Evolutionary conservation across 2,888 invertebrate species (phyloP).

Genomic region (Muscina levida): DNA sequence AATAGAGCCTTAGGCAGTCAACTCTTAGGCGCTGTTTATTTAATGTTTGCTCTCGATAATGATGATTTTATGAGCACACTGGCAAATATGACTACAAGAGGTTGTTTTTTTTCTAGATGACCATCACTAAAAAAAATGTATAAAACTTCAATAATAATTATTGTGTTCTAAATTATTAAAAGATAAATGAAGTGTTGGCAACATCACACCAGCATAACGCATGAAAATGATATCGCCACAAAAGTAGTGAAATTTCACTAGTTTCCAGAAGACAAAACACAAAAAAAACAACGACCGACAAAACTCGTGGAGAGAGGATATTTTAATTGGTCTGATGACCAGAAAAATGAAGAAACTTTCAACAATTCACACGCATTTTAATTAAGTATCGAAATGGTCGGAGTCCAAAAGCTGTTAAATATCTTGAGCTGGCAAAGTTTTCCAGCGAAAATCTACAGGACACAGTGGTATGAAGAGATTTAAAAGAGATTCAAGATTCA

Average conservation of each 20-base stretch:
- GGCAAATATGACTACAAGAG: too few relatives aligned
- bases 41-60: slow-evolving; percentile 31
- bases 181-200: slow-evolving; percentile 34
- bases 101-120: too few relatives aligned
- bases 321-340: slow-evolving; percentile 26
- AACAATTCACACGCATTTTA: slow-evolving; percentile 31
- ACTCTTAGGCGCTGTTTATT: slow-evolving; percentile 18
- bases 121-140: too few relatives aligned
- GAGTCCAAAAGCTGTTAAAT: too few relatives aligned
- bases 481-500: too few relatives aligned
- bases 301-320: not conserved
- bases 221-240: not conserved
- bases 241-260: slow-evolving; percentile 17
- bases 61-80: not conserved
- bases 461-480: not conserved
- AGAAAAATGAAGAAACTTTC: slow-evolving; percentile 4
- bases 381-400: not conserved
- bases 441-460: not conserved
- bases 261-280: not conserved
- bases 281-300: not conserved
- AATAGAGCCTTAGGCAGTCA: slow-evolving; percentile 1
- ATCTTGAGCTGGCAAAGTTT: too few relatives aligned
- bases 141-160: slow-evolving; percentile 1
- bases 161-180: slow-evolving; percentile 22
- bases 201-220: slow-evolving; percentile 5